These are phyloP conservation scores for Galerucella nymphaeae DNA, from an alignment of 2,888 invertebrate genomes.

Conservation along the genomic window DNA sequence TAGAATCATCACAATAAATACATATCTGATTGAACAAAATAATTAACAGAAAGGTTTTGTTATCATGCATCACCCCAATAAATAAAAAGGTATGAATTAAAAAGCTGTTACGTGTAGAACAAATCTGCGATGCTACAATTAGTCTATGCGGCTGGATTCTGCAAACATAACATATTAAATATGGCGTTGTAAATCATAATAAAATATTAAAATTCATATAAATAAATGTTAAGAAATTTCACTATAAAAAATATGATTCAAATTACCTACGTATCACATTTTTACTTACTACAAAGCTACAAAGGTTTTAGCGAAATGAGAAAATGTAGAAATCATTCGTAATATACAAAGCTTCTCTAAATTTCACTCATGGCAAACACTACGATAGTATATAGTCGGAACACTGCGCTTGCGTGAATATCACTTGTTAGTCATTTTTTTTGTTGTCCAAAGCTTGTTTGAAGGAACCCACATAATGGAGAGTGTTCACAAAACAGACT, in stretches of 20 bases:
- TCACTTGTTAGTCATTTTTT: slow-evolving; percentile 46
- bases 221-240: slow-evolving; percentile 49
- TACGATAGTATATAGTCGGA: slow-evolving; percentile 49
- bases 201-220: slow-evolving; percentile 46
- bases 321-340: slow-evolving; percentile 54
- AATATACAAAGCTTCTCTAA: slow-evolving; percentile 57
- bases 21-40: slow-evolving; percentile 4
- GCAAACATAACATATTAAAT: slow-evolving; percentile 65
- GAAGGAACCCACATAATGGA: slow-evolving; percentile 33
- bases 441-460: slow-evolving; percentile 44
- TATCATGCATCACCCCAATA: slow-evolving; percentile 12
- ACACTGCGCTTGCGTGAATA: slow-evolving; percentile 42
- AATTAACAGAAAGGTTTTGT: not conserved
- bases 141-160: slow-evolving; percentile 64
- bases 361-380: slow-evolving; percentile 55
- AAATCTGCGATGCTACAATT: slow-evolving; percentile 65
- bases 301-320: slow-evolving; percentile 56
- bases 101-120: slow-evolving; percentile 63
- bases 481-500: not conserved
- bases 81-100: slow-evolving; percentile 48
- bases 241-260: slow-evolving; percentile 49
- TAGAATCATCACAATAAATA: not conserved
- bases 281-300: slow-evolving; percentile 63
- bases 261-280: slow-evolving; percentile 54
- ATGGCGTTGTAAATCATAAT: slow-evolving; percentile 56